Evolutionary conservation across 2,888 invertebrate species (phyloP).

Genomic region (Cinara cedri): DNA sequence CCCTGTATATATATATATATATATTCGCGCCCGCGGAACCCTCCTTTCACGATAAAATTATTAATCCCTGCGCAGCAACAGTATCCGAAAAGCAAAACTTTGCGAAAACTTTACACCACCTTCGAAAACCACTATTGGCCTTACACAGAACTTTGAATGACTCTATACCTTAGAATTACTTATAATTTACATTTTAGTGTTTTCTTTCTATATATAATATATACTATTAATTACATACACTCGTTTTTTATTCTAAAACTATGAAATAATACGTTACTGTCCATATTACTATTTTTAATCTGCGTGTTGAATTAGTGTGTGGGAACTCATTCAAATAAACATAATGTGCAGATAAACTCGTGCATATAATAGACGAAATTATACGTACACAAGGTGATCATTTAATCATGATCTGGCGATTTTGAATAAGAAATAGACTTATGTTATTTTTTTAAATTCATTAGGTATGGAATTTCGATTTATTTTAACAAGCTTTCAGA

Average conservation of each 20-base stretch:
- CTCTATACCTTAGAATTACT: conserved; percentile 39
- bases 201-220: not conserved
- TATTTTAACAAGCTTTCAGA: too few relatives aligned
- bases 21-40: not conserved
- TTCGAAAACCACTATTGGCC: conserved; percentile 39
- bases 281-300: not conserved
- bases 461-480: too few relatives aligned
- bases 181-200: conserved; percentile 39
- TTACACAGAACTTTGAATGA: conserved; percentile 29
- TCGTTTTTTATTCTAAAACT: not conserved
- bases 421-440: too few relatives aligned
- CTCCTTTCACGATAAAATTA: conserved; percentile 43
- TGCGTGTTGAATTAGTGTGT: not conserved
- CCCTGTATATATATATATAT: not conserved
- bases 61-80: conserved; percentile 46
- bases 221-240: conserved; percentile 10
- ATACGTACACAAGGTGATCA: too few relatives aligned
- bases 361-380: too few relatives aligned
- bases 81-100: conserved; percentile 55
- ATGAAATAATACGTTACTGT: not conserved
- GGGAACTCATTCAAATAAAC: not conserved
- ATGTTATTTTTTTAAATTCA: too few relatives aligned
- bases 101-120: conserved; percentile 48
- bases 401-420: too few relatives aligned
- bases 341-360: too few relatives aligned